Percentiles rank a stretch among this genome's conserved stretches.
Conservation (phyloP, 2,113 vertebrate genomes). For the Gnathonemus longibarbis region DNA sequence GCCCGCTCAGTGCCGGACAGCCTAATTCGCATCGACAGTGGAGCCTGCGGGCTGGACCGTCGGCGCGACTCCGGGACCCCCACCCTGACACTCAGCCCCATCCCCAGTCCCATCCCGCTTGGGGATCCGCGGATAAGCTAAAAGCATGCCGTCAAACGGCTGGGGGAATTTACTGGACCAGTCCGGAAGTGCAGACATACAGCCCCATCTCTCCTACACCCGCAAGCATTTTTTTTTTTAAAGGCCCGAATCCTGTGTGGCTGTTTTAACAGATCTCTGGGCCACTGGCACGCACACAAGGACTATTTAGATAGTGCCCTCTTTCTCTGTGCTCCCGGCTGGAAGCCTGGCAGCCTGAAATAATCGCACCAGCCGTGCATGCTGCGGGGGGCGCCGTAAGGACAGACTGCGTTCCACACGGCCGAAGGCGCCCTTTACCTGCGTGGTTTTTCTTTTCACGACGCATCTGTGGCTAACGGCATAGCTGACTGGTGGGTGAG, state of each 20-base stretch:
- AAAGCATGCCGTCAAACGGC: not conserved
- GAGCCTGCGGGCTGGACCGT: slow-evolving; percentile 8
- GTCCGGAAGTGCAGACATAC: not conserved
- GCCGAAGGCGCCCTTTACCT: not conserved
- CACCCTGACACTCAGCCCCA: not conserved
- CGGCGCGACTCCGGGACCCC: not conserved
- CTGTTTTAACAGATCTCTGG: not conserved
- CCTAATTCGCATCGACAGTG: slow-evolving; percentile 58
- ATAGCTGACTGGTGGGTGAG: not conserved
- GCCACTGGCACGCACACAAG: slow-evolving; percentile 48
- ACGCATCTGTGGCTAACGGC: not conserved
- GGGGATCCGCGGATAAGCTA: not conserved
- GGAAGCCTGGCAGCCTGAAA: slow-evolving; percentile 49
- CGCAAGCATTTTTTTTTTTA: not conserved
- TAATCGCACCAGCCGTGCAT: slow-evolving; percentile 52
- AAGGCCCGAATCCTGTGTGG: not conserved
- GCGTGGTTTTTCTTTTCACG: not conserved
- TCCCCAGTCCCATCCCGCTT: not conserved
- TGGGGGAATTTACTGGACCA: not conserved
- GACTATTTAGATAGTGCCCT: slow-evolving; percentile 54
- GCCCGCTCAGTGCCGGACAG: slow-evolving; percentile 24
- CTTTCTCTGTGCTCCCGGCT: slow-evolving; percentile 43
- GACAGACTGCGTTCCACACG: not conserved
- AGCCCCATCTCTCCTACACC: not conserved
- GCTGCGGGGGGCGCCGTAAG: not conserved